phyloP scores from a whole-genome alignment of 2,888 invertebrate species.

The Leucophenga maculata region DNA sequence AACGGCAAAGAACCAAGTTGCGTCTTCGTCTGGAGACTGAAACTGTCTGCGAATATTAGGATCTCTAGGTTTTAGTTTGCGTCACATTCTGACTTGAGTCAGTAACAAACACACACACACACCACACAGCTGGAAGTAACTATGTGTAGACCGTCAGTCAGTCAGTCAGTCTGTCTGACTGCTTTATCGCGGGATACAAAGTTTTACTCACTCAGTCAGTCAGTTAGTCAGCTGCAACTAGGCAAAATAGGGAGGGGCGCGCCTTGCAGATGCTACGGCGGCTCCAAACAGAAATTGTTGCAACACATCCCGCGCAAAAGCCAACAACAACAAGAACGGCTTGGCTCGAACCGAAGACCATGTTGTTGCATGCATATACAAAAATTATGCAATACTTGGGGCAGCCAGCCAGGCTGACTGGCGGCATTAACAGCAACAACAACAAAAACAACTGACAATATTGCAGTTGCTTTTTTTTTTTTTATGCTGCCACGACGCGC shows the following conservation, averaged over 20 bases:
- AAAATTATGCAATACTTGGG: slow-evolving; percentile 57
- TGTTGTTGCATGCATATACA: slow-evolving; percentile 52
- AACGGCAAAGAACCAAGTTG: slow-evolving; percentile 2
- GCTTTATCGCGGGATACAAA: slow-evolving; percentile 60
- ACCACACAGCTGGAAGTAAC: slow-evolving; percentile 55
- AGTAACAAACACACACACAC: slow-evolving; percentile 38
- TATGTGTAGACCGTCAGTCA: slow-evolving; percentile 3
- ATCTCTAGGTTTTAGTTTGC: background rate
- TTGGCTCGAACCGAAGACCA: slow-evolving; percentile 38
- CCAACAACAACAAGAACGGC: too few species aligned
- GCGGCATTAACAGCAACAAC: too few species aligned
- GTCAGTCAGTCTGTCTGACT: slow-evolving; percentile 45
- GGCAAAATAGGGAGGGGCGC: slow-evolving; percentile 48
- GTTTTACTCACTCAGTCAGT: slow-evolving; percentile 10
- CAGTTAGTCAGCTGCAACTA: slow-evolving; percentile 33
- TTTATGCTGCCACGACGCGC: slow-evolving; percentile 28
- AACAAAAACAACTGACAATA: background rate
- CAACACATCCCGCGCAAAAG: slow-evolving; percentile 45
- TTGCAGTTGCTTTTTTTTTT: slow-evolving; percentile 1
- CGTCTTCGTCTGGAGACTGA: background rate
- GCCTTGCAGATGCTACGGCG: slow-evolving; percentile 15
- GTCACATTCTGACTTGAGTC: slow-evolving; percentile 18
- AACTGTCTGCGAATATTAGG: background rate
- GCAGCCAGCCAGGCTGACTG: slow-evolving; percentile 25
- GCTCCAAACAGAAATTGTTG: slow-evolving; percentile 43